Base-by-base conservation (phyloP, 2,113 vertebrate genomes). In the Gopherus flavomarginatus region DNA sequence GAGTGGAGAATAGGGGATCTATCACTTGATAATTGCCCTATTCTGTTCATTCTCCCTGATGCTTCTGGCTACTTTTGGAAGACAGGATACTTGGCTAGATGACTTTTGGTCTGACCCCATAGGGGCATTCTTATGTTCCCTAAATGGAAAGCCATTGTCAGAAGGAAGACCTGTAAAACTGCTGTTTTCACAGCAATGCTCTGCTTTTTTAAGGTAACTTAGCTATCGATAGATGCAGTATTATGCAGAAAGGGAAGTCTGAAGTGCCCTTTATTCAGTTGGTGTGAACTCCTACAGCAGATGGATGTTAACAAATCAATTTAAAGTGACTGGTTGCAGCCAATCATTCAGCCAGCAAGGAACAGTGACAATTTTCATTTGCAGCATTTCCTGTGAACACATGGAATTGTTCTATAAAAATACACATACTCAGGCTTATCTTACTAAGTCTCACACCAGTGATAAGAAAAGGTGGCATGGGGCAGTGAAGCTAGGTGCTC, bases 381-480 rank as follows among this genome's bases (percentile, higher is more conserved):
- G 47, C 47, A 49, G 47, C 47, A 49, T 49, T 49, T 49, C 47
- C 47, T 49, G 47, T 0, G 10, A 29, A 72, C n/a, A 35, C 1
- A 38, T 8, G 31, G 13, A 31, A 29, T 29, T 62, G 29, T 35
- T 72, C n/a, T 14, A 17, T 94, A 81, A 78, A 86, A 57, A 62
- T 87, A 50, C 0, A 0, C 14, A 75, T 47, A 0, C 9, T 1
- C 47, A 31, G 59, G 90, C 86, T 8, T 10, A 57, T 53, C 81
- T 79, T 0, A 0, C 59, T 11, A 85, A 4, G 69, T 0, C 5
- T 12, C 81, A 27, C 75, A 0, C 29, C 57, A 29, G n/a, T 16
- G 7, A 1, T 38, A 3, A 56, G 82, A 38, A 79, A 85, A 42
- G 57, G 50, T 7, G 77, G 16, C 14, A 24, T 49, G 12, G 0